Evolutionary conservation across 30 jellyfish, hydroid and myxozoan species (phyloP).

Genomic region (Hydractinia symbiolongicarpus): DNA sequence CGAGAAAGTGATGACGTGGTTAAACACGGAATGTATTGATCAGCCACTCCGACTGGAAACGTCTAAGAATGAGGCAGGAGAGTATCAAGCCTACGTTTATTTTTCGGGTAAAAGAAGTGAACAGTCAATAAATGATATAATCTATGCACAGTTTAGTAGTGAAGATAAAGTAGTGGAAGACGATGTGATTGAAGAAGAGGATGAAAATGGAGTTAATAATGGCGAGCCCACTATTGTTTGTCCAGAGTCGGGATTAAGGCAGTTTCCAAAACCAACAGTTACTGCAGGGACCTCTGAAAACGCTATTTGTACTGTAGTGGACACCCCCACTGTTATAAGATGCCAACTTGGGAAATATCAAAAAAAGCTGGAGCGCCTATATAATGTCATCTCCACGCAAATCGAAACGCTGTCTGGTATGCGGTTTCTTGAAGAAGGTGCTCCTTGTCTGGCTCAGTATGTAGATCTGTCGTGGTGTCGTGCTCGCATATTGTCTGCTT

Average conservation of each 20-base stretch:
- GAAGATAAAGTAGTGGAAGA: not conserved
- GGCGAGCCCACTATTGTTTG: too few relatives aligned
- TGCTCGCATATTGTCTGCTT: conserved; percentile 3
- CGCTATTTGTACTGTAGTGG: conserved; percentile 12
- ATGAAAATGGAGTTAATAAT: not conserved
- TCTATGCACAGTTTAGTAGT: not conserved
- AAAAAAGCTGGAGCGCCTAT: conserved; percentile 2
- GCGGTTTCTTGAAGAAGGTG: not conserved
- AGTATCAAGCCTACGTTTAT: not conserved
- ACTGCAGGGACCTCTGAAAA: not conserved
- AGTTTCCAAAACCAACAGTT: too few relatives aligned
- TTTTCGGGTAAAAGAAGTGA: not conserved
- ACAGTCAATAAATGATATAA: not conserved
- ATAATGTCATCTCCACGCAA: not conserved
- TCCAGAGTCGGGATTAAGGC: too few relatives aligned
- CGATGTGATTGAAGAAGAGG: not conserved
- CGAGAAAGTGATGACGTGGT: not conserved
- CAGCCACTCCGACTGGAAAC: not conserved
- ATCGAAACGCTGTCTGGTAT: not conserved
- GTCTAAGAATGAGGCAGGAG: not conserved
- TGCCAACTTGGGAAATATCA: conserved; percentile 2
- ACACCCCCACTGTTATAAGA: not conserved
- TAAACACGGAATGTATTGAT: not conserved
- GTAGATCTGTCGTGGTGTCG: conserved; percentile 20
- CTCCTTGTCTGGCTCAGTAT: conserved; percentile 8